Percentiles rank a stretch among this genome's conserved stretches.
phyloP scores from a whole-genome alignment of 1,140 invertebrate species.

The Drosophila quadrilineata region DNA sequence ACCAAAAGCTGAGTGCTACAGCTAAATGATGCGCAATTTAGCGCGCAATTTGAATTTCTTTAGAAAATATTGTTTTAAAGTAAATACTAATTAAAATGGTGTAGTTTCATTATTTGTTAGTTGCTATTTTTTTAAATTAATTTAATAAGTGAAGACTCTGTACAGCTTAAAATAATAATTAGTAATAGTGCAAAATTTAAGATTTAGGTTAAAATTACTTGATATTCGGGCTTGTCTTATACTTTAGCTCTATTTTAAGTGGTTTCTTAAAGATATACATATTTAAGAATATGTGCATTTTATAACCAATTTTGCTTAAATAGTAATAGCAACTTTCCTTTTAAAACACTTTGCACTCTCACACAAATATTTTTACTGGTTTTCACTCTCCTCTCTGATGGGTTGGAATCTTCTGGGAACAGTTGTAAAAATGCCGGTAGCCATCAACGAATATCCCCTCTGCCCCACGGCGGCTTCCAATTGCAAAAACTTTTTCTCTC shows the following conservation, averaged over 20 bases:
- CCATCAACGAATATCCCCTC: constrained; percentile 47
- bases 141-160: no score
- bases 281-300: no score
- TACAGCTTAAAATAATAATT: no score
- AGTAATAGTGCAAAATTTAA: no score
- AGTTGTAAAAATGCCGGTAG: constrained; percentile 39
- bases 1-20: constrained; percentile 14
- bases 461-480: constrained; percentile 36
- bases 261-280: no score
- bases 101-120: no score
- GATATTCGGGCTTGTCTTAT: no score
- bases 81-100: no score
- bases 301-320: constrained; percentile 10
- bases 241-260: no score
- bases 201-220: no score
- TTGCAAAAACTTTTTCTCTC: constrained; percentile 46
- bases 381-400: constrained; percentile 4
- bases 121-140: no score
- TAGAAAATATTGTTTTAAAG: not conserved
- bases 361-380: constrained; percentile 4
- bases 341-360: constrained; percentile 34
- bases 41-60: not conserved
- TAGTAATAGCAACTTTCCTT: constrained; percentile 1
- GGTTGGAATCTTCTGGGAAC: constrained; percentile 15
- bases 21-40: not conserved